phyloP scores from a whole-genome alignment of 2,888 invertebrate genomes.

The Phyllotreta cruciferae region DNA sequence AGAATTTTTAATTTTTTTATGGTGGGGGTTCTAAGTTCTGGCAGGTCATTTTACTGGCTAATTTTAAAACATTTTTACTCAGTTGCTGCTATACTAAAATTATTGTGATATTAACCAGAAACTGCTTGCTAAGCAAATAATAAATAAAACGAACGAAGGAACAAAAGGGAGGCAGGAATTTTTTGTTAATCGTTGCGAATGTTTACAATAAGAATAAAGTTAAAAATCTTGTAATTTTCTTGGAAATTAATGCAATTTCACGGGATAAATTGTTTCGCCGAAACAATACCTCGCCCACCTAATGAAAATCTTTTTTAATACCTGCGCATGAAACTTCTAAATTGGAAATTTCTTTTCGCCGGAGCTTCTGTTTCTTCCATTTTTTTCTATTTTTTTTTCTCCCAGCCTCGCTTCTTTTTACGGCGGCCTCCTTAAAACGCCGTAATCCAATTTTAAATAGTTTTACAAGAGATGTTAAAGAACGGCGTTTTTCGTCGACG shows the following conservation, averaged over 20 bases:
- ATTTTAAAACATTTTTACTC: too few relatives aligned
- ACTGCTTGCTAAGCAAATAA: too few relatives aligned
- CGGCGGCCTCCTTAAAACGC: conserved; percentile 19
- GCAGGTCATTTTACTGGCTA: too few relatives aligned
- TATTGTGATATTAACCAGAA: too few relatives aligned
- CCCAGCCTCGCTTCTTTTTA: not conserved
- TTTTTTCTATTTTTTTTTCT: not conserved
- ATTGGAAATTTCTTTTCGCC: conserved; percentile 11
- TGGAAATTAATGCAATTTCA: not conserved
- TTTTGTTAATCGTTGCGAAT: too few relatives aligned
- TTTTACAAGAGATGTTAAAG: conserved; percentile 35
- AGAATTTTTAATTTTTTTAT: too few relatives aligned
- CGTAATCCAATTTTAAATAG: conserved; percentile 35
- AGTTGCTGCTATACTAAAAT: too few relatives aligned
- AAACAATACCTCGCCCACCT: not conserved
- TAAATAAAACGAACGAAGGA: too few relatives aligned
- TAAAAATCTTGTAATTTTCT: too few relatives aligned
- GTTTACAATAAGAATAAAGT: too few relatives aligned
- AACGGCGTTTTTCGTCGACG: conserved; percentile 21
- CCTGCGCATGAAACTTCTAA: conserved; percentile 12
- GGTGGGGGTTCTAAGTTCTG: too few relatives aligned
- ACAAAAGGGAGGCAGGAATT: too few relatives aligned
- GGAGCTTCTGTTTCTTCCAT: conserved; percentile 6
- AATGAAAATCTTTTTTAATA: conserved; percentile 16
- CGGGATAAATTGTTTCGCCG: not conserved